Evolutionary conservation across 2,888 invertebrate genomes (phyloP), one percentile per base, ranked within the genome.

Genomic region (Meliscaeva auricollis): DNA sequence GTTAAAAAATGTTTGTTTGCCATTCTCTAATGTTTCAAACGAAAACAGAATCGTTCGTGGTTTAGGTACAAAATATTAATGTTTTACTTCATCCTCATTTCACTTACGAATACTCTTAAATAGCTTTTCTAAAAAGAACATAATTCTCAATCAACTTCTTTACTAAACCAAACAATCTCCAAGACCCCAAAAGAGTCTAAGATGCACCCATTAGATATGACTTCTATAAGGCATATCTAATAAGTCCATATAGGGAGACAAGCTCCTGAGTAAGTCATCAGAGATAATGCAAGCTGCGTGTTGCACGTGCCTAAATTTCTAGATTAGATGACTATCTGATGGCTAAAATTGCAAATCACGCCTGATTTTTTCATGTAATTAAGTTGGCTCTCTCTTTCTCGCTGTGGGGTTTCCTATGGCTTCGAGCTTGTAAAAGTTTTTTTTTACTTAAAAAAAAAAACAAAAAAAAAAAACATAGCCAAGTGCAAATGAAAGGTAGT

Each of bases 241-340:
- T 7, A n/a, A 5, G 6, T n/a, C 8, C 17, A 66, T 7, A 66
- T 7, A 48, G 48, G 13, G 30, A 30, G 8, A 3, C 1, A 15
- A 50, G n/a, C 13, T 32, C 22, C 50, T 30, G 13, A 48, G 48
- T 48, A 30, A 30, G 66, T 35, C 48, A 56, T 66, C 35, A 26
- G 35, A 38, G 35, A 52, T 62, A 62, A 54, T 70, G 52, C 30
- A 66, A 32, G 32, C 48, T 66, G 66, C 66, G 66, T 66, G 66
- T 50, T 66, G 66, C 66, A 70, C 62, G 52, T 77, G 77, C 60
- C 60, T 62, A 44, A 69, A 77, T 77, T 62, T 62, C 30, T 41
- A 62, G 41, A 73, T 73, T 52, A 41, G 38, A 52, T 35, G 22
- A 20, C 46, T 46, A 66, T 56, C 74, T 15, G 38, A 56, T 44